Percentiles rank a stretch among this genome's conserved stretches.
Evolutionary conservation across 2,113 vertebrate genomes (phyloP).

Genomic region (Esox niger): DNA sequence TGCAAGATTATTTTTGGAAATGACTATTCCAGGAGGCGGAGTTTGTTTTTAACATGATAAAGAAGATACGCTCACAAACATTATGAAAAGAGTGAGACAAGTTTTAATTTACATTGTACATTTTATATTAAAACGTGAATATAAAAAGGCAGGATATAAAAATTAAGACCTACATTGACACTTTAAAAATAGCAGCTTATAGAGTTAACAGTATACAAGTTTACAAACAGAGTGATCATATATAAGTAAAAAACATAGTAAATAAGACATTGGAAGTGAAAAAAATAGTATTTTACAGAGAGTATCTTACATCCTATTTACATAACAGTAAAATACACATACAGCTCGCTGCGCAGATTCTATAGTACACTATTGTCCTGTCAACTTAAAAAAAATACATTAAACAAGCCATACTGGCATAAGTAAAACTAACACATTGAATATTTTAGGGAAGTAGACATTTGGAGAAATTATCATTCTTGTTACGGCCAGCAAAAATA

Average conservation of each 20-base stretch:
- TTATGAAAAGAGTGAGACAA: background rate
- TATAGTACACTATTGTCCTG: background rate
- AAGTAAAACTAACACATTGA: background rate
- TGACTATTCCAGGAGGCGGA: too few relatives aligned
- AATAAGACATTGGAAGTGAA: slow-evolving; percentile 12
- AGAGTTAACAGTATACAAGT: slow-evolving; percentile 50
- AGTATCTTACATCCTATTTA: slow-evolving; percentile 55
- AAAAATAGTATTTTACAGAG: slow-evolving; percentile 57
- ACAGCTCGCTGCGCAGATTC: slow-evolving; percentile 20
- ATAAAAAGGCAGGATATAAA: slow-evolving; percentile 43
- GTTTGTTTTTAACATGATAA: too few relatives aligned
- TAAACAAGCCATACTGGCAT: background rate
- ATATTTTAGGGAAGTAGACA: too few relatives aligned
- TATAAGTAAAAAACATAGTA: slow-evolving; percentile 39
- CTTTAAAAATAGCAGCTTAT: slow-evolving; percentile 69
- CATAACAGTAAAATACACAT: slow-evolving; percentile 60
- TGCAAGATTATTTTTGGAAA: too few relatives aligned
- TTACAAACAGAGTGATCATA: slow-evolving; percentile 45
- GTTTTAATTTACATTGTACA: slow-evolving; percentile 21
- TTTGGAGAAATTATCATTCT: background rate
- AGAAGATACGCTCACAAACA: background rate
- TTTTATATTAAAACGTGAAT: slow-evolving; percentile 60
- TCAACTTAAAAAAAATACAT: background rate
- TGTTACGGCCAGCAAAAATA: background rate
- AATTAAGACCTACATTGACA: slow-evolving; percentile 24